These are phyloP conservation scores for Branchellion lobata DNA, from an alignment of 2,888 invertebrate genomes.

Conservation along the genomic window DNA sequence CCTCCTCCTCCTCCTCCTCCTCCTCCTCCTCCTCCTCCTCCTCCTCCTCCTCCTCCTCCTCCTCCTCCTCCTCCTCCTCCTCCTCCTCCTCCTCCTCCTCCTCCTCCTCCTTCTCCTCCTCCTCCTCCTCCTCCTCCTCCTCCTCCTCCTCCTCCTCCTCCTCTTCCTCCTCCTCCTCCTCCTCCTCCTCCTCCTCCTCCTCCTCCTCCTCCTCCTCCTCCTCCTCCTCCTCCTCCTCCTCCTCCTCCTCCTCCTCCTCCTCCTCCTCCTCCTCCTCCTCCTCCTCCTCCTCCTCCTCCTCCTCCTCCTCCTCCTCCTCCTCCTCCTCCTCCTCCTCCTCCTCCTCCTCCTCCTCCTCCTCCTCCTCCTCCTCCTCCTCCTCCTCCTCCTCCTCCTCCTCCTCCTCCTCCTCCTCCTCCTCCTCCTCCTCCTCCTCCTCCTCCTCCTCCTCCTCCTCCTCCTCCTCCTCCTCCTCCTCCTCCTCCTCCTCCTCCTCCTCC, in stretches of 20 bases:
- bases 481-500: not conserved
- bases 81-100: conserved; percentile 15
- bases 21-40: not conserved
- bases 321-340: not conserved
- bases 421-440: not conserved
- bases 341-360: not conserved
- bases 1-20: not conserved
- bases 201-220: conserved; percentile 14
- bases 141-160: conserved; percentile 36
- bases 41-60: not conserved
- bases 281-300: not conserved
- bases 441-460: not conserved
- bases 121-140: conserved; percentile 26
- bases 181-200: conserved; percentile 14
- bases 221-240: conserved; percentile 17
- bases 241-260: not conserved
- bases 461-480: not conserved
- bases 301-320: not conserved
- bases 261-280: not conserved
- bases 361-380: not conserved
- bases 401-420: not conserved
- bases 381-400: not conserved
- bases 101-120: conserved; percentile 19
- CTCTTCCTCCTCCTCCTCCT: conserved; percentile 36
- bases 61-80: conserved; percentile 14